These are phyloP conservation scores for Macroramphosus scolopax DNA, from an alignment of 2,797 vertebrate species.

Conservation along the genomic window DNA sequence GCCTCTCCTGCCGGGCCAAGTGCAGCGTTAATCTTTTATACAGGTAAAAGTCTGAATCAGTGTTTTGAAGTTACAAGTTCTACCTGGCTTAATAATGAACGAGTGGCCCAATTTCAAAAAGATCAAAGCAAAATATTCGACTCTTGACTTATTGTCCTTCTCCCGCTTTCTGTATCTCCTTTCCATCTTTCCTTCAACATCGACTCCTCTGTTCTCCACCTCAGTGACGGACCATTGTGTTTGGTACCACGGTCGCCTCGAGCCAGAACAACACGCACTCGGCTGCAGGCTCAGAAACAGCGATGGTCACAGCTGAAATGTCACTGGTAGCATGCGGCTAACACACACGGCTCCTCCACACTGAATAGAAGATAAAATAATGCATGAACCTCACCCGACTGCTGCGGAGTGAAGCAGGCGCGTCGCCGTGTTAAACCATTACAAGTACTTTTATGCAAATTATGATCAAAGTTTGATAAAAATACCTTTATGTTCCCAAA, in stretches of 20 bases:
- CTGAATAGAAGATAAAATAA: slow-evolving; percentile 10
- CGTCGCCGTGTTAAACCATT: too few species aligned
- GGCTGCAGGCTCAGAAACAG: slow-evolving; percentile 16
- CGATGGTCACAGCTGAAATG: slow-evolving; percentile 43
- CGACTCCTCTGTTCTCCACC: slow-evolving; percentile 2
- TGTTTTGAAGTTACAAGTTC: slow-evolving; percentile 30
- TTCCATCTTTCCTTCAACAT: slow-evolving; percentile 6
- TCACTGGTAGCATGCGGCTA: slow-evolving; percentile 17
- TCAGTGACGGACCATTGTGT: slow-evolving; percentile 14
- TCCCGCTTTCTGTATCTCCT: background rate
- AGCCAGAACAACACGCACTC: slow-evolving; percentile 44
- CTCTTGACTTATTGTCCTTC: too few species aligned
- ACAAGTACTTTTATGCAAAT: slow-evolving; percentile 33
- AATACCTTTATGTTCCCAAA: background rate
- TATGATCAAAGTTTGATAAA: slow-evolving; percentile 14
- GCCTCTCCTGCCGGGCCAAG: too few species aligned
- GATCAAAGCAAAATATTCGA: too few species aligned
- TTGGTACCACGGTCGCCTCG: slow-evolving; percentile 14
- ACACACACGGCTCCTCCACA: slow-evolving; percentile 12
- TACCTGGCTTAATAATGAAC: slow-evolving; percentile 39
- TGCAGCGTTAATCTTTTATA: slow-evolving; percentile 54
- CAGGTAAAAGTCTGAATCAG: slow-evolving; percentile 16
- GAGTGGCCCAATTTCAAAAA: too few species aligned
- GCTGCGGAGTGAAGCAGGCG: slow-evolving; percentile 2
- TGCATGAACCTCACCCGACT: background rate